phyloP scores from a whole-genome alignment of 2,113 vertebrate genomes.

The Chionomys nivalis region DNA sequence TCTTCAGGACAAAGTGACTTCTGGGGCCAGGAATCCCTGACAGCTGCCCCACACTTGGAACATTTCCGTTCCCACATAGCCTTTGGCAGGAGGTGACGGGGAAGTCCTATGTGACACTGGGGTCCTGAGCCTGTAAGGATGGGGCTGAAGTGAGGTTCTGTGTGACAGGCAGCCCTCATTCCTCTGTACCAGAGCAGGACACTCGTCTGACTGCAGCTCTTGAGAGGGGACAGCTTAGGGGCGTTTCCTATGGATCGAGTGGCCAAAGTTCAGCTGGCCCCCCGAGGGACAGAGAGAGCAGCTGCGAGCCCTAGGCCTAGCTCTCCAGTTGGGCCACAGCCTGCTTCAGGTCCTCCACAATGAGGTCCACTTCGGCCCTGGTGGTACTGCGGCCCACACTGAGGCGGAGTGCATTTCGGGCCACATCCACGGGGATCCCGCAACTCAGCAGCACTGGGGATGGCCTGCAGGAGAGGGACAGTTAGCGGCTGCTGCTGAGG shows the following conservation, averaged over 20 bases:
- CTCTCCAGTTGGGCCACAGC: constrained; percentile 86
- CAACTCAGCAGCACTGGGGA: constrained; percentile 94
- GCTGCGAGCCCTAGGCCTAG: neutral
- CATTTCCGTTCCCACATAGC: fast-evolving
- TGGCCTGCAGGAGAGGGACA: constrained; percentile 85
- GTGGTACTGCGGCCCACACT: constrained; percentile 93
- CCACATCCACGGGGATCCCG: constrained; percentile 88
- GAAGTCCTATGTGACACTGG: fast-evolving
- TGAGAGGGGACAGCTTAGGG: neutral
- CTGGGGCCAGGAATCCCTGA: fast-evolving
- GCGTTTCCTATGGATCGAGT: neutral
- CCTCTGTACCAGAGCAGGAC: neutral
- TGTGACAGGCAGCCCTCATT: fast-evolving
- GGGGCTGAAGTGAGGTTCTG: neutral
- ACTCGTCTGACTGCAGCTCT: no score
- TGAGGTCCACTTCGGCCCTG: constrained; percentile 89
- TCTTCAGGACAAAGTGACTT: neutral
- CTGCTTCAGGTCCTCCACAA: constrained; percentile 91
- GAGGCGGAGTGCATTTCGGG: constrained; percentile 92
- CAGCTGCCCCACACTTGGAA: fast-evolving
- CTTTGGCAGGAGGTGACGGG: fast-evolving
- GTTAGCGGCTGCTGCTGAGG: fast-evolving
- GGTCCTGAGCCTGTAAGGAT: neutral
- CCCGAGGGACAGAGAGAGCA: fast-evolving
- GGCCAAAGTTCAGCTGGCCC: neutral